phyloP scores from a whole-genome alignment of 2,113 vertebrate genomes.

The Chrysemys picta region DNA sequence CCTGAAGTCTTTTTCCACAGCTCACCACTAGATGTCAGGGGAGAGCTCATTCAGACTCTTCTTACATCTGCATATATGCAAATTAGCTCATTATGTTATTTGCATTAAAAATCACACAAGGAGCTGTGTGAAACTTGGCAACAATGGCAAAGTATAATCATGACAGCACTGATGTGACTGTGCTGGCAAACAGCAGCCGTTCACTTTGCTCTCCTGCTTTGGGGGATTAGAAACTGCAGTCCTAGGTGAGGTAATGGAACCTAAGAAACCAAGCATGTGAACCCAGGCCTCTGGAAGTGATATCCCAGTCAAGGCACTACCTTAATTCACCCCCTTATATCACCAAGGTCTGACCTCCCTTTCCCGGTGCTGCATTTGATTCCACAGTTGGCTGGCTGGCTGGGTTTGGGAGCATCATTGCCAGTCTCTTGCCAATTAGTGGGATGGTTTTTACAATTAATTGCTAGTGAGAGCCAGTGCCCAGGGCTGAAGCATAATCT shows the following conservation, averaged over 20 bases:
- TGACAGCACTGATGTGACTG: background rate
- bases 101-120: background rate
- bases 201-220: background rate
- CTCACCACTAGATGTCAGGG: too few relatives aligned
- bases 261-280: background rate
- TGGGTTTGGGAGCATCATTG: too few relatives aligned
- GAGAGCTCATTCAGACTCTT: too few relatives aligned
- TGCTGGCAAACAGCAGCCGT: background rate
- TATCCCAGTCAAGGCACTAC: fast-evolving
- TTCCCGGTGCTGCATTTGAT: background rate
- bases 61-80: background rate
- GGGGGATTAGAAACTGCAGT: background rate
- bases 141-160: background rate
- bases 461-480: background rate
- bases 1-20: too few relatives aligned
- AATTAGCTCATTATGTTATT: background rate
- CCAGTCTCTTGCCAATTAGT: background rate
- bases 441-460: background rate
- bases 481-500: background rate
- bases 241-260: background rate
- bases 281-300: background rate
- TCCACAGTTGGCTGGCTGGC: background rate
- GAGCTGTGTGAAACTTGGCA: background rate
- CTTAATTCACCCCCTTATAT: too few relatives aligned
- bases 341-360: background rate